Evolutionary conservation across 2,113 vertebrate genomes (phyloP), one percentile per base, ranked within the genome.

Genomic region (Pelobates fuscus): DNA sequence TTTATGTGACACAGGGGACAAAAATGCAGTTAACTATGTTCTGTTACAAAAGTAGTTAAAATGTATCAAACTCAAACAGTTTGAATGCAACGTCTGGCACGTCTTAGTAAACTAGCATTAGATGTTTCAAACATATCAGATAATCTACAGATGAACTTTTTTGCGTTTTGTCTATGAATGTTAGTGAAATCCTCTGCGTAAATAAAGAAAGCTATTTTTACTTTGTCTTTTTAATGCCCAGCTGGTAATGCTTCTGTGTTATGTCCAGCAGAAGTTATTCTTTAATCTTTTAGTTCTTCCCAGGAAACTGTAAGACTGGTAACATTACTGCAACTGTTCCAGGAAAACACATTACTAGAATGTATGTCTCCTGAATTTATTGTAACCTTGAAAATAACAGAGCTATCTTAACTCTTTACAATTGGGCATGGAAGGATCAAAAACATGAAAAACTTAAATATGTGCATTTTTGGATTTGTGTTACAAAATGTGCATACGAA

Each of bases 271-370:
- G 62, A 64, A 41, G 32, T 24, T 20, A 30, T n/a, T 8, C 62
- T 64, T 64, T 64, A 43, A 64, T 43, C 32, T 64, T 63, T 21
- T 32, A 37, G 5, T 8, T 64, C 32, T 64, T 23, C 41, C 41
- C 29, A 64, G 41, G 62, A 64, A 43, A 43, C 23, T 30, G 5
- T 2, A 12, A 8, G 18, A 24, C n/a, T 43, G 12, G 32, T 24
- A 24, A 64, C 44, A 49, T 49, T 49, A 49, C 20, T 64, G 32
- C 32, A 5, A 23, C 41, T 63, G 5, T 41, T 63, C 30, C 61
- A 23, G 30, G 61, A 37, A 62, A 63, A 23, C 27, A 61, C 29
- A 30, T 18, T 0, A 21, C 11, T n/a, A n/a, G n/a, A n/a, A n/a
- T n/a, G n/a, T n/a, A n/a, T n/a, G n/a, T n/a, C n/a, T n/a, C n/a